These are phyloP conservation scores for Hedya salicella DNA, from an alignment of 2,888 invertebrate genomes.

Conservation along the genomic window DNA sequence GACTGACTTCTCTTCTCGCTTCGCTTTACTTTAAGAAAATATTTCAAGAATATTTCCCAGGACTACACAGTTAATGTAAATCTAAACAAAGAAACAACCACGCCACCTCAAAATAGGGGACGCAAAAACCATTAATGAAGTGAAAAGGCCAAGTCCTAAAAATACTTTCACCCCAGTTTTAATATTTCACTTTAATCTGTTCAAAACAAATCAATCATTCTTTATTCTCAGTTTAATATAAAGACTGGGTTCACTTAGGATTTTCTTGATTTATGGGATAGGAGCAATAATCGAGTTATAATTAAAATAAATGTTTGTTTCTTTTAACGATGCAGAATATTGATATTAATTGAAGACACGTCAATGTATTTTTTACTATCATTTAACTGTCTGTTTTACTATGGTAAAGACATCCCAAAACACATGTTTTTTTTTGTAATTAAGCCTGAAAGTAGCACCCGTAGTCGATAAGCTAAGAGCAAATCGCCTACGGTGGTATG, in stretches of 20 bases:
- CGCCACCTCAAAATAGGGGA: not conserved
- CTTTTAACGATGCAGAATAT: constrained; percentile 33
- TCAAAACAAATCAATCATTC: constrained; percentile 42
- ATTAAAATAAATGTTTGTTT: constrained; percentile 56
- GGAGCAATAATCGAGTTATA: constrained; percentile 52
- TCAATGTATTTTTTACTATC: not conserved
- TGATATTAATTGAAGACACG: constrained; percentile 30
- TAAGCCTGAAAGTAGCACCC: too few relatives aligned
- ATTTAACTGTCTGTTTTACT: not conserved
- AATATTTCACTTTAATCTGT: constrained; percentile 37
- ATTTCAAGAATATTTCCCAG: not conserved
- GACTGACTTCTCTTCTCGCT: too few relatives aligned
- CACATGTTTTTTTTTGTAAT: too few relatives aligned
- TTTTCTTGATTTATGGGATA: constrained; percentile 44
- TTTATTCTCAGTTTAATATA: constrained; percentile 28
- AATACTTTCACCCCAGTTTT: constrained; percentile 16
- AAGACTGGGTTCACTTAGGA: constrained; percentile 38
- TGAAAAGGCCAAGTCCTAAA: constrained; percentile 28
- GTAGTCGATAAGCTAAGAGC: too few relatives aligned
- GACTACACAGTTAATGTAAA: not conserved
- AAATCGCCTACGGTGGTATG: too few relatives aligned
- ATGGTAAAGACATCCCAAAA: too few relatives aligned
- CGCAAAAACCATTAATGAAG: constrained; percentile 18
- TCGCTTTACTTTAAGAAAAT: not conserved
- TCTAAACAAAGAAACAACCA: not conserved